Base-by-base conservation (phyloP, 2,888 invertebrate genomes). In the Epinotia brunnichana region DNA sequence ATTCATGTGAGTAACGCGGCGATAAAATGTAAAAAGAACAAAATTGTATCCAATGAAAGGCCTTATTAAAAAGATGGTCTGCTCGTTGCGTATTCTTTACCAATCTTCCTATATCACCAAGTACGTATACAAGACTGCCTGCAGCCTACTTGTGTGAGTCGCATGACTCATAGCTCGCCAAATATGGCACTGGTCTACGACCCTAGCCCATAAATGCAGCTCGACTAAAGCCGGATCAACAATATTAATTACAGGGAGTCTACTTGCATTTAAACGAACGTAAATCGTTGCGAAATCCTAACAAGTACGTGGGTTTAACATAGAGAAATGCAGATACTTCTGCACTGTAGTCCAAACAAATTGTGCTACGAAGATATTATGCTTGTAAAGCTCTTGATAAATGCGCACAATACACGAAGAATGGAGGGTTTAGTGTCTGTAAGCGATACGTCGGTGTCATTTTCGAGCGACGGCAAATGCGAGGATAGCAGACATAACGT, bases 91-190 rank as follows among this genome's bases (percentile, higher is more conserved):
- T 53, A 19, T 53, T 53, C 53, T 53, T 53, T 53, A 53, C 48
- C 48, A 5, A 48, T n/a, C 48, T 48, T n/a, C 48, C 48, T 48
- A n/a, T 48, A 48, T 5, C n/a, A 4, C 48, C 15, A 44, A 15
- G n/a, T 48, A 53, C 5, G 19, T 53, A 24, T 62, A 62, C 61
- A 21, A 29, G 21, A 11, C 21, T 21, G 24, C 44, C 44, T 61
- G 57, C 57, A 54, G 51, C 74, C 66, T 17, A 60, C 70, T 56
- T 70, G 66, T 69, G 76, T 51, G n/a, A 48, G 77, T 76, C 74
- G 77, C 77, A 80, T 89, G 89, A 87, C 82, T 89, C 89, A 89
- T 80, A 74, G 76, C 77, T 78, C 74, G 78, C 87, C 89, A 87
- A 87, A 84, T 84, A 89, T 79, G 87, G 87, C 77, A 81, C 83